Percentiles rank a stretch among this genome's conserved stretches.
These are phyloP conservation scores for Nymphalis polychloros DNA, from an alignment of 2,888 invertebrate genomes.

Conservation along the genomic window DNA sequence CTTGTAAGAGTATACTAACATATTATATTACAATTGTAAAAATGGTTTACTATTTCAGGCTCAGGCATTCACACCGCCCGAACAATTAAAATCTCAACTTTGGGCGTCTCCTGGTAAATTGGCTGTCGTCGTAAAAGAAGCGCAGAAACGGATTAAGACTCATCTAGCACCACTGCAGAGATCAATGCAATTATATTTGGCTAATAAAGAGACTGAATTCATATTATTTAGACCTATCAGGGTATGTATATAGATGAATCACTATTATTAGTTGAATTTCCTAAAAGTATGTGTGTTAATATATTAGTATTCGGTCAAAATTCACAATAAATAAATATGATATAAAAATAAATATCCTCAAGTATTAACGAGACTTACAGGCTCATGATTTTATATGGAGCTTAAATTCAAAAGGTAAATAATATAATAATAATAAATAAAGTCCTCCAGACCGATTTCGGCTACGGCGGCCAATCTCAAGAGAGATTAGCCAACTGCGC, in stretches of 20 bases:
- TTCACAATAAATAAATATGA: no score
- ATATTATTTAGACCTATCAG: constrained; percentile 97
- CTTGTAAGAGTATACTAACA: neutral
- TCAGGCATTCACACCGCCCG: constrained; percentile 57
- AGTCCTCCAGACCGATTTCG: no score
- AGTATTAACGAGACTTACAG: no score
- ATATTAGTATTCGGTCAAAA: no score
- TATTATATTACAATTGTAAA: neutral
- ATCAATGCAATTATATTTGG: constrained; percentile 96
- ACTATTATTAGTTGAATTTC: constrained; percentile 6
- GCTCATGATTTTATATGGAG: no score
- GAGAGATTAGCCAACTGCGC: no score
- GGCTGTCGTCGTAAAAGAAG: constrained; percentile 87
- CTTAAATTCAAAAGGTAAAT: no score
- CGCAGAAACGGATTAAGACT: constrained; percentile 89
- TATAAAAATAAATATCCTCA: no score
- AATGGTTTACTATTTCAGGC: constrained; percentile 49
- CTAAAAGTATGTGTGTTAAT: no score
- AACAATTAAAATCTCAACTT: constrained; percentile 60
- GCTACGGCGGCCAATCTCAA: no score
- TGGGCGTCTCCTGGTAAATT: constrained; percentile 87
- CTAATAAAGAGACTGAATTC: constrained; percentile 98
- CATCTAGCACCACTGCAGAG: constrained; percentile 90
- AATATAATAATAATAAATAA: no score
- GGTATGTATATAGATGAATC: constrained; percentile 71